These are phyloP conservation scores for Polymixis flavicincta DNA, from an alignment of 2,888 invertebrate species.

Conservation along the genomic window DNA sequence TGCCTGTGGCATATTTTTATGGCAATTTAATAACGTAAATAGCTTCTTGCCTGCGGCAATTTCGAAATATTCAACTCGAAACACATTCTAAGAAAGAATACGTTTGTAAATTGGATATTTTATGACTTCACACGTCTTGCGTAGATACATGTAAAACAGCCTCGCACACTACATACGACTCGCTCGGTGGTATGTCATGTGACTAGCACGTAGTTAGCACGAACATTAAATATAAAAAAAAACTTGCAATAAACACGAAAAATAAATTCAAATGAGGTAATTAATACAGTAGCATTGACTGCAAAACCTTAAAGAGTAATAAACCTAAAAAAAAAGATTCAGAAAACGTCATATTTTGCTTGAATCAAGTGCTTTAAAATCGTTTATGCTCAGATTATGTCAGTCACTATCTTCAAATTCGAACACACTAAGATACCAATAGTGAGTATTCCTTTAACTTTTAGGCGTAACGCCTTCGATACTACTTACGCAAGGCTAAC, in stretches of 20 bases:
- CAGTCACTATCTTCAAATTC: background rate
- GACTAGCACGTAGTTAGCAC: slow-evolving; percentile 39
- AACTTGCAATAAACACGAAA: slow-evolving; percentile 2
- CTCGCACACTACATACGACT: slow-evolving; percentile 1
- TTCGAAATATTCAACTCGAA: background rate
- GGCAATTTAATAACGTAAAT: slow-evolving; percentile 18
- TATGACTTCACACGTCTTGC: slow-evolving; percentile 5
- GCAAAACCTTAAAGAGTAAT: slow-evolving; percentile 2
- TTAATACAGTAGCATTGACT: slow-evolving; percentile 37
- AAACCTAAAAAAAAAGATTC: slow-evolving; percentile 15
- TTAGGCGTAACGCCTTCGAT: background rate
- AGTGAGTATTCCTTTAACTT: slow-evolving; percentile 5
- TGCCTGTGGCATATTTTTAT: slow-evolving; percentile 46
- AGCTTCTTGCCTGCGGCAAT: slow-evolving; percentile 1
- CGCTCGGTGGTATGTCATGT: slow-evolving; percentile 48
- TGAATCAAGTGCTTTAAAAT: slow-evolving; percentile 15
- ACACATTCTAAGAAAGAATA: background rate
- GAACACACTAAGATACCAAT: slow-evolving; percentile 25
- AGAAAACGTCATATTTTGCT: slow-evolving; percentile 13
- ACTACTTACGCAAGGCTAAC: background rate
- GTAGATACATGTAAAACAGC: slow-evolving; percentile 16
- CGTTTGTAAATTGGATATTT: background rate
- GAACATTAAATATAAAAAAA: background rate
- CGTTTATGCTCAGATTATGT: background rate
- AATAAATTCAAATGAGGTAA: slow-evolving; percentile 44